Conservation (phyloP, 2,797 vertebrate species). For the Halcyon chelicuti region DNA sequence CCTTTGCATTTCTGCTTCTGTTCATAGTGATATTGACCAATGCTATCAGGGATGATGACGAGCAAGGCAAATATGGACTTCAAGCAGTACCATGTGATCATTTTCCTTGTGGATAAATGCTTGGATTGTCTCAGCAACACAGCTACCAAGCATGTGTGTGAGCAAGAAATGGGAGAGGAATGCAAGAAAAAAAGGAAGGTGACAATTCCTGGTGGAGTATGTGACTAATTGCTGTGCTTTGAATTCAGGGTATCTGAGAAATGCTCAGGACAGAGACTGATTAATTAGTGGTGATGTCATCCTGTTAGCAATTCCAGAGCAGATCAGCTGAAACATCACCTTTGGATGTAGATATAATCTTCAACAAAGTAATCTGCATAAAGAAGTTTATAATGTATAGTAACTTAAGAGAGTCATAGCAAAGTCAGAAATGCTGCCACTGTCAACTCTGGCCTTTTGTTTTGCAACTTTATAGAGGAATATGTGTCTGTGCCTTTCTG, state of each 20-base stretch:
- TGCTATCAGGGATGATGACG: neutral
- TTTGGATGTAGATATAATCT: neutral
- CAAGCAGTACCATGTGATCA: neutral
- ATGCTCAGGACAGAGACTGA: neutral
- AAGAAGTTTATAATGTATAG: neutral
- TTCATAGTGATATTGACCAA: neutral
- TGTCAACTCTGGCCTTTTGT: neutral
- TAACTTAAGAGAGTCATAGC: neutral
- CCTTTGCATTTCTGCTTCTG: neutral
- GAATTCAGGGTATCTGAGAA: neutral
- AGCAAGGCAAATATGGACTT: neutral
- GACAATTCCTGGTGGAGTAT: neutral
- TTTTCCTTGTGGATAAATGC: neutral
- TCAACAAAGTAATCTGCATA: neutral
- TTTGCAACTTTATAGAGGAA: neutral
- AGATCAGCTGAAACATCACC: neutral
- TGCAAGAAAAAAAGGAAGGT: neutral
- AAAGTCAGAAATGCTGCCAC: neutral
- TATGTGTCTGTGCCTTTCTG: neutral
- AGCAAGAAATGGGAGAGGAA: neutral
- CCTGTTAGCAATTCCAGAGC: neutral
- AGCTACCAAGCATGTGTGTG: neutral
- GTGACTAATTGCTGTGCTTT: slow-evolving; percentile 4
- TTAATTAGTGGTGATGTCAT: slow-evolving; percentile 43
- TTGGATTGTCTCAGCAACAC: neutral